These are phyloP conservation scores for Epirrita christyi DNA, from an alignment of 2,888 invertebrate species.

Conservation along the genomic window DNA sequence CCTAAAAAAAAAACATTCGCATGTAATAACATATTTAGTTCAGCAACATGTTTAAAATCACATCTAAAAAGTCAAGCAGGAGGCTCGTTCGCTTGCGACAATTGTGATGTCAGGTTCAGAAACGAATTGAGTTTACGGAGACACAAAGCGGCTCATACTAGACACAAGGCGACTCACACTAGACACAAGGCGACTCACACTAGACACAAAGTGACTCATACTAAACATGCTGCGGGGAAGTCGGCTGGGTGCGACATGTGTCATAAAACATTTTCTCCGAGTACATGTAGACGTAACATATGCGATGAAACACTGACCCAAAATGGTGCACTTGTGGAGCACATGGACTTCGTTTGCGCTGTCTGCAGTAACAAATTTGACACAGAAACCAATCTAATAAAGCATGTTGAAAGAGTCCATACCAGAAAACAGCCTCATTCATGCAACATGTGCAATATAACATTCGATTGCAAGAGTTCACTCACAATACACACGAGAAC, in stretches of 20 bases:
- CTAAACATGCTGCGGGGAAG: too few relatives aligned
- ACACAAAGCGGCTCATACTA: background rate
- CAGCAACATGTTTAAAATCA: background rate
- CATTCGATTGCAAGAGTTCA: background rate
- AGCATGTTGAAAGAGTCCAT: too few relatives aligned
- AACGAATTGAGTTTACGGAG: too few relatives aligned
- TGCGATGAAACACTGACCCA: background rate
- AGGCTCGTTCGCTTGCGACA: background rate
- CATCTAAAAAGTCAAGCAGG: background rate
- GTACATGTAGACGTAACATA: too few relatives aligned
- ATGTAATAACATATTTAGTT: too few relatives aligned
- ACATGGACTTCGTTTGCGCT: too few relatives aligned
- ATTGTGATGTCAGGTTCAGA: background rate
- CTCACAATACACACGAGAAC: background rate
- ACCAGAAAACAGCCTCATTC: background rate
- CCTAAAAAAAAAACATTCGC: too few relatives aligned
- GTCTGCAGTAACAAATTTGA: too few relatives aligned
- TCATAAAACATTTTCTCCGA: too few relatives aligned
- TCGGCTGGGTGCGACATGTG: too few relatives aligned
- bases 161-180: background rate
- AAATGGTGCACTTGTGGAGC: background rate
- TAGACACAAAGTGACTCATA: background rate
- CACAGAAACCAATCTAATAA: too few relatives aligned
- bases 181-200: background rate
- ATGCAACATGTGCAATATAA: background rate